A percentile compares a stretch with the other conserved stretches of the same genome.
These are phyloP conservation scores for Bactericera cockerelli DNA, from an alignment of 1,140 invertebrate species.

Conservation along the genomic window DNA sequence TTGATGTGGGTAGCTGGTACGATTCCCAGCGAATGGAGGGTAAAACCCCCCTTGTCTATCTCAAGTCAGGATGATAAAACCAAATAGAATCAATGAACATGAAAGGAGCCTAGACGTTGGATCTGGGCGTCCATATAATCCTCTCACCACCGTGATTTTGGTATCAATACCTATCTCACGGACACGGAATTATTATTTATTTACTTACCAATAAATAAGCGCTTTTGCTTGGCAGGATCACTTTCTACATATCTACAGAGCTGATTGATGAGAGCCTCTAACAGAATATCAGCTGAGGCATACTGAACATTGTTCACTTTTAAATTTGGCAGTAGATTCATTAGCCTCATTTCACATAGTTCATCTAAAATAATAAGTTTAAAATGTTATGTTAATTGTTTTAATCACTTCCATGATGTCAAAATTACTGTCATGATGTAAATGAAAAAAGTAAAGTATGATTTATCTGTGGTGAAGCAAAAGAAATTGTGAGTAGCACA, in stretches of 20 bases:
- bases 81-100: no score
- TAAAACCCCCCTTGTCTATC: no score
- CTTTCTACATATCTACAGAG: constrained; percentile 41
- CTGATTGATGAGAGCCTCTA: constrained; percentile 45
- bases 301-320: constrained; percentile 13
- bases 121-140: no score
- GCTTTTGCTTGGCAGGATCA: constrained; percentile 35
- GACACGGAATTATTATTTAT: no score
- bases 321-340: neutral
- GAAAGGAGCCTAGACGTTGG: no score
- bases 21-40: no score
- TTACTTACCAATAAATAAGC: constrained; percentile 36
- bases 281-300: constrained; percentile 33
- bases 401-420: neutral
- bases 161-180: no score
- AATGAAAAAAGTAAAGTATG: neutral
- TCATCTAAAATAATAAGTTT: neutral
- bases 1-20: no score
- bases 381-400: no score
- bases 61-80: no score
- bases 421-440: neutral
- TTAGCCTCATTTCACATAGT: neutral
- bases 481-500: neutral
- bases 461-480: neutral
- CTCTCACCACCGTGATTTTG: no score